Conservation (phyloP, 2,113 vertebrate genomes). For the Crypturellus undulatus region DNA sequence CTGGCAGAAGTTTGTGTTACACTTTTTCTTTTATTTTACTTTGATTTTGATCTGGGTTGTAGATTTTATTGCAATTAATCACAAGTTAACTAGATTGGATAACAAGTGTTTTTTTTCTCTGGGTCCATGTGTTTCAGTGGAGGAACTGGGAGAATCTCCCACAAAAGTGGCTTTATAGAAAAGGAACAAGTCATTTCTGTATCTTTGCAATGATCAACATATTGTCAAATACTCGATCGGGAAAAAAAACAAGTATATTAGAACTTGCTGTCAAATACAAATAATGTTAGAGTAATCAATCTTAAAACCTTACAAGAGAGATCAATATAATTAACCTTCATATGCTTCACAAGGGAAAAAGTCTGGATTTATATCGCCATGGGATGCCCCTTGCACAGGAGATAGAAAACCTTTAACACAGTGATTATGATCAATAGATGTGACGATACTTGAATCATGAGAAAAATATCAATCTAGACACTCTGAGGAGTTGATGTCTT, state of each 20-base stretch:
- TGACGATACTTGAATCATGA: background rate
- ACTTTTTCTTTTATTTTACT: too few relatives aligned
- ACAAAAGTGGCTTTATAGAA: background rate
- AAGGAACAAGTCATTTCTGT: background rate
- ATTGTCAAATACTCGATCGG: background rate
- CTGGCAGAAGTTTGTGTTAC: background rate
- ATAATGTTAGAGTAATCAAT: background rate
- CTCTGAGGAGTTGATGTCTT: background rate
- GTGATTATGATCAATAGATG: background rate
- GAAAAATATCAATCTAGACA: background rate
- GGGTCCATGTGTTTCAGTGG: background rate
- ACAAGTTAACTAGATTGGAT: background rate
- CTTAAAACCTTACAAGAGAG: background rate
- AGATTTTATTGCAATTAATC: background rate
- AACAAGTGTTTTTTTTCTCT: background rate
- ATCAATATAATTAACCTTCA: background rate
- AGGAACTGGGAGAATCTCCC: background rate
- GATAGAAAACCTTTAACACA: background rate
- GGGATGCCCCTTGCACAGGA: background rate
- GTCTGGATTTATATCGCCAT: background rate
- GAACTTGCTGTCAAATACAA: background rate
- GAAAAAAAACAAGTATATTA: background rate
- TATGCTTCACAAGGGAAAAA: background rate
- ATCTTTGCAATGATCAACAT: background rate
- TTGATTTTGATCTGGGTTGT: background rate